phyloP scores from a whole-genome alignment of 2,888 invertebrate species.

The Acleris laterana region DNA sequence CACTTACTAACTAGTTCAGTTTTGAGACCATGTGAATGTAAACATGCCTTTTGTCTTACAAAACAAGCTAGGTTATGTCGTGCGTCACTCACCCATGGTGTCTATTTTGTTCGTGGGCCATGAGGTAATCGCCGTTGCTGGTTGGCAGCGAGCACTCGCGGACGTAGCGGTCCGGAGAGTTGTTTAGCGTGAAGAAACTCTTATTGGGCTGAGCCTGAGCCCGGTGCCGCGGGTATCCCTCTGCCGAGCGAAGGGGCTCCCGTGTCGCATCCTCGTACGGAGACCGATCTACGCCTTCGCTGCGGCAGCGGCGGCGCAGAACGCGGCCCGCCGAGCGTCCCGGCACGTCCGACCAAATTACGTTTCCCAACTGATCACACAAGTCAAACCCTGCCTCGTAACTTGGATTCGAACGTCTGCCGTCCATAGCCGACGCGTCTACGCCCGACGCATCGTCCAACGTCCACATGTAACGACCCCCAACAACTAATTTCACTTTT shows the following conservation, averaged over 20 bases:
- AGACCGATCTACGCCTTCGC: slow-evolving; percentile 79
- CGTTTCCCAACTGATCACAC: slow-evolving; percentile 73
- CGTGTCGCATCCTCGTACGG: slow-evolving; percentile 77
- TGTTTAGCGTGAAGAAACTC: slow-evolving; percentile 73
- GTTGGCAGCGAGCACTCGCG: slow-evolving; percentile 73
- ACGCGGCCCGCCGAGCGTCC: slow-evolving; percentile 71
- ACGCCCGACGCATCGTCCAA: slow-evolving; percentile 72
- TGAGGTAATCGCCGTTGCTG: slow-evolving; percentile 77
- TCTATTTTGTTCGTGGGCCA: slow-evolving; percentile 69
- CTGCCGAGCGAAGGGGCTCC: slow-evolving; percentile 63
- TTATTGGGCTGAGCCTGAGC: slow-evolving; percentile 62
- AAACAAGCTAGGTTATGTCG: slow-evolving; percentile 52
- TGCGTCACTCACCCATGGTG: slow-evolving; percentile 62
- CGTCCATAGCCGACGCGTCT: slow-evolving; percentile 77
- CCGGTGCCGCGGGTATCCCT: slow-evolving; percentile 59
- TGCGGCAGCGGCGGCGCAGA: slow-evolving; percentile 78
- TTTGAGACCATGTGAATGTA: neutral
- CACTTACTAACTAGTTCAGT: no score
- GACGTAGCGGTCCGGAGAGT: slow-evolving; percentile 57
- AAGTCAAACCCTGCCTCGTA: slow-evolving; percentile 79
- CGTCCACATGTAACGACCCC: slow-evolving; percentile 71
- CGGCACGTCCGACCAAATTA: slow-evolving; percentile 65
- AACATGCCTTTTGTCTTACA: slow-evolving; percentile 10
- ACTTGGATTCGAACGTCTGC: slow-evolving; percentile 72
- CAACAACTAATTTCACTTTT: slow-evolving; percentile 65